Conservation (phyloP, 2,113 vertebrate genomes). For the Eubucco bourcierii region DNA sequence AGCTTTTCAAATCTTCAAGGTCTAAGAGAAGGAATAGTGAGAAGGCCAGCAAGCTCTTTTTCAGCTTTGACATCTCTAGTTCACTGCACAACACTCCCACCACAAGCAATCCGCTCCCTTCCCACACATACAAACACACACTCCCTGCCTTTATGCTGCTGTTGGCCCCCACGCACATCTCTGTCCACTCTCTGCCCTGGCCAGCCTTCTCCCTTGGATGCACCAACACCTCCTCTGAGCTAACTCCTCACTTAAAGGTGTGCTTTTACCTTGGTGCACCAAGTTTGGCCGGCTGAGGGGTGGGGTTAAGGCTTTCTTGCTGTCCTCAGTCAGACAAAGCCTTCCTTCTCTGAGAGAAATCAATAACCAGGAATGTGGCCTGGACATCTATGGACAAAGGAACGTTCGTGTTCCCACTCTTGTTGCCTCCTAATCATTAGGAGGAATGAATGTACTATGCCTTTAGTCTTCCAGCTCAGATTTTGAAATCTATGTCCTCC, state of each 20-base stretch:
- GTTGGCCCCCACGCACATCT: background rate
- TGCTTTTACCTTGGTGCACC: background rate
- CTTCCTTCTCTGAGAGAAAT: background rate
- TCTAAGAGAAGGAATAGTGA: background rate
- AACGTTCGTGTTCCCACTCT: background rate
- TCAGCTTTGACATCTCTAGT: conserved; percentile 9
- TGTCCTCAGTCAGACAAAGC: background rate
- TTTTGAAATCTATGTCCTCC: background rate
- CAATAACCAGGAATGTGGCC: background rate
- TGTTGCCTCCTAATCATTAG: background rate
- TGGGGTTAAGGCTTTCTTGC: background rate
- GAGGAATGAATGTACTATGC: background rate
- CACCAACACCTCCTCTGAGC: background rate
- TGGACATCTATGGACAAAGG: background rate
- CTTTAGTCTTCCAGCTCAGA: background rate
- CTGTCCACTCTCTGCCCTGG: background rate
- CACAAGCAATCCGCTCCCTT: background rate
- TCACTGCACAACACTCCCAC: conserved; percentile 26
- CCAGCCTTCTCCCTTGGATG: background rate
- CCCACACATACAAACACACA: background rate
- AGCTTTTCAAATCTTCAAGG: background rate
- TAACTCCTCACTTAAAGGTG: background rate
- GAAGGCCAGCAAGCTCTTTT: background rate
- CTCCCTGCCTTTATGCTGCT: background rate
- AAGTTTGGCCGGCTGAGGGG: background rate